Conservation (phyloP, 2,113 vertebrate genomes). For the Gorsachius goisagi region DNA sequence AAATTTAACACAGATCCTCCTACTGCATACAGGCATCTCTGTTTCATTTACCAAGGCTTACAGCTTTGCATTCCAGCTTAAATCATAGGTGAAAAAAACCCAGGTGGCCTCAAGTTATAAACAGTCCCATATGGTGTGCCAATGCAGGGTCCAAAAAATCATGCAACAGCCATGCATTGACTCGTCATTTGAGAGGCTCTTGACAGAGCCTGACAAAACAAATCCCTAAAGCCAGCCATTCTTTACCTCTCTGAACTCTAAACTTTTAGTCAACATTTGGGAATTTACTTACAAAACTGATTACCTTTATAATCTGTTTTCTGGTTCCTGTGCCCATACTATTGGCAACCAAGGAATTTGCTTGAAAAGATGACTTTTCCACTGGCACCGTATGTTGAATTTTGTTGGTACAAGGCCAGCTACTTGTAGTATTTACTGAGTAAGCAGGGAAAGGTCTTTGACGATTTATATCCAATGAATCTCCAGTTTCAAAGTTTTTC, state of each 20-base stretch:
- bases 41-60: background rate
- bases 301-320: slow-evolving; percentile 66
- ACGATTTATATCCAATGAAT: slow-evolving; percentile 19
- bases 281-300: background rate
- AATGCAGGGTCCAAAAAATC: background rate
- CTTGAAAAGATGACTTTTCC: slow-evolving; percentile 21
- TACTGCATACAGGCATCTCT: background rate
- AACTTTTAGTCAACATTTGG: background rate
- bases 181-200: background rate
- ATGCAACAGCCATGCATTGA: background rate
- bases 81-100: background rate
- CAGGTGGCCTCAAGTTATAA: background rate
- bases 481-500: slow-evolving; percentile 12
- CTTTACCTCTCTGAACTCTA: background rate
- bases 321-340: slow-evolving; percentile 27
- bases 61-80: background rate
- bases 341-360: background rate
- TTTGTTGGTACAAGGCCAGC: slow-evolving; percentile 36
- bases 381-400: background rate
- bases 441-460: background rate
- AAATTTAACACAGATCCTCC: background rate
- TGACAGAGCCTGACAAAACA: background rate
- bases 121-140: background rate
- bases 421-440: slow-evolving; percentile 19
- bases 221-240: background rate